Evolutionary conservation across 2,888 invertebrate genomes (phyloP), one percentile per base, ranked within the genome.

Genomic region (Caenorhabditis doughertyi): DNA sequence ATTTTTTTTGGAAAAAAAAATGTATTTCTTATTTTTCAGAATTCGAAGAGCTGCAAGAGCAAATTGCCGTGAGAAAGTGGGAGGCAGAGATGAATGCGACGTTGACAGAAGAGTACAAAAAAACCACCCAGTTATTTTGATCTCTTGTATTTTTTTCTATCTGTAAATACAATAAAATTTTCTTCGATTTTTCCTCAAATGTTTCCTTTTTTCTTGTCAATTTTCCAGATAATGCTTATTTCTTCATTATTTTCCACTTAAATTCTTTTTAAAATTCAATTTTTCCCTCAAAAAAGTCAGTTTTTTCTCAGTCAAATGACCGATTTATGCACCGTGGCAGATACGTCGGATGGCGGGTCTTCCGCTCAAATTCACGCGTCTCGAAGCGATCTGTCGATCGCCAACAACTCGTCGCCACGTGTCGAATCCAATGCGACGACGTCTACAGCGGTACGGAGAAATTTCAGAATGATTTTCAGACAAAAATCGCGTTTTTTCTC

Each of bases 351-450:
- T 21, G 39, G 23, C 23, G 56, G 27, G 11, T 76, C 35, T 35
- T 35, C 76, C 13, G 23, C 27, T 3, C 76, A 68, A 25, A 81
- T 81, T 25, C 64, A 55, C 9, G 76, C 81, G 16, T 77, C 76
- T 11, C 76, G 44, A 27, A 72, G 72, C n/a, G 76, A 81, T 47
- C 27, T 71, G 16, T 81, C 81, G 8, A 77, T 77, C 25, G 56
- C 70, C 11, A 55, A n/a, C n/a, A n/a, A 70, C 53, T 81, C 81
- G 5, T 81, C 81, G 11, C 81, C 81, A 16, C 35, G 71, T 1
- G 35, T 77, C 2, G 81, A 81, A 72, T 81, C 81, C 8, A 77
- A 72, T 27, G 81, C 81, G 4, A 76, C 81, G 16, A 70, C 81
- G 0, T 81, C 81, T 13, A 81, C 76, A 18, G 71, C 71, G 71